Conservation (phyloP, 1,140 invertebrate species). For the Cheumatopsyche charites region DNA sequence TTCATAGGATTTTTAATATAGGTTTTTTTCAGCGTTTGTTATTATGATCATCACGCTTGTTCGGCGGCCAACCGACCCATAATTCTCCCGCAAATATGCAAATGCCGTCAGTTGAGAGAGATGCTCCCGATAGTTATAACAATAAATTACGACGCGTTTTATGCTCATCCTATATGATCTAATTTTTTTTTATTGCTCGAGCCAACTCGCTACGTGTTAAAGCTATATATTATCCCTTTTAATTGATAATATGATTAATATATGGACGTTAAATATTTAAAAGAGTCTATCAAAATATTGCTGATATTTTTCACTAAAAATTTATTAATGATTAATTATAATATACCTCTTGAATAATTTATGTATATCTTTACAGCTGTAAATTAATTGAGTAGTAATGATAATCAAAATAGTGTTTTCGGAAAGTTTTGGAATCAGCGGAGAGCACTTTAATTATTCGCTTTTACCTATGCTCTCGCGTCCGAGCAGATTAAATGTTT, state of each 20-base stretch:
- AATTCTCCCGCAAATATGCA: slow-evolving; percentile 24
- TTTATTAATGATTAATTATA: not conserved
- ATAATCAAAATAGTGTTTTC: not conserved
- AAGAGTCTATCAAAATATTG: not conserved
- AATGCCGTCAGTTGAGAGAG: slow-evolving; percentile 21
- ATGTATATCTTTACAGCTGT: too few relatives aligned
- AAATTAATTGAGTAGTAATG: too few relatives aligned
- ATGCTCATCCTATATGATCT: slow-evolving; percentile 23
- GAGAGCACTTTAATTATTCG: slow-evolving; percentile 17
- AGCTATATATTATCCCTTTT: not conserved
- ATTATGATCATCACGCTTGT: slow-evolving; percentile 31
- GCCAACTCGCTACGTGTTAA: not conserved
- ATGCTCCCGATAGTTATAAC: slow-evolving; percentile 22
- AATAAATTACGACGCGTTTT: slow-evolving; percentile 20
- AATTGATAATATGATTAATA: slow-evolving; percentile 16
- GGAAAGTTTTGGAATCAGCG: not conserved
- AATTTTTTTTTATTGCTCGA: slow-evolving; percentile 23
- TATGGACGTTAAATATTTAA: not conserved
- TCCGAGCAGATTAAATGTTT: slow-evolving; percentile 36
- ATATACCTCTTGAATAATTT: not conserved
- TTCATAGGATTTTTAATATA: not conserved
- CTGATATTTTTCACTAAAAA: not conserved
- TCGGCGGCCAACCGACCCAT: slow-evolving; percentile 1
- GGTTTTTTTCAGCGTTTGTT: slow-evolving; percentile 8
- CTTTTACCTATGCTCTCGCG: slow-evolving; percentile 21